A percentile compares a stretch with the other conserved stretches of the same genome.
These are phyloP conservation scores for Lophochroa leadbeateri DNA, from an alignment of 2,113 vertebrate genomes.

Conservation along the genomic window DNA sequence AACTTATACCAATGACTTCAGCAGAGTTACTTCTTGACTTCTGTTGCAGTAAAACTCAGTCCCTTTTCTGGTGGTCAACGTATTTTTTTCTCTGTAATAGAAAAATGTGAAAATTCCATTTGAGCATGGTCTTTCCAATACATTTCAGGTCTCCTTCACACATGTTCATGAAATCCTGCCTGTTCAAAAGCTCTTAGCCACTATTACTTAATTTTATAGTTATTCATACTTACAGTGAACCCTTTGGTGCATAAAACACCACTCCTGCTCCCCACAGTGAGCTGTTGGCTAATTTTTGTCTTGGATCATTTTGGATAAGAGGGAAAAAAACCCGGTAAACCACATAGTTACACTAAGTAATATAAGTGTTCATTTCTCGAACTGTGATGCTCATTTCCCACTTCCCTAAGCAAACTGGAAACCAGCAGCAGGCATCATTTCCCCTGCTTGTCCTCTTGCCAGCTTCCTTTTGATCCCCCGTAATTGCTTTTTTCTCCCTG, in stretches of 20 bases:
- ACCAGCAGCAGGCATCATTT: not conserved
- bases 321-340: not conserved
- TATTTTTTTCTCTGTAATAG: not conserved
- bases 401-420: not conserved
- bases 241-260: not conserved
- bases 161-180: not conserved
- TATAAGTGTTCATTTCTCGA: not conserved
- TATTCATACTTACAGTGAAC: not conserved
- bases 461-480: not conserved
- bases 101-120: not conserved
- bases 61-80: not conserved
- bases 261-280: not conserved
- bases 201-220: not conserved
- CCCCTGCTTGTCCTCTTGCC: fast-evolving
- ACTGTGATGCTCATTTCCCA: not conserved
- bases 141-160: not conserved
- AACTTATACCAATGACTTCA: not conserved
- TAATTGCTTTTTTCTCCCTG: not conserved
- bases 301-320: not conserved
- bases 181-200: not conserved
- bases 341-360: no score
- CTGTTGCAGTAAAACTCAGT: not conserved
- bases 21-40: not conserved
- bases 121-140: not conserved
- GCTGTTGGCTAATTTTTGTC: not conserved